Evolutionary conservation across 2,797 vertebrate genomes (phyloP).

Genomic region (Yasuhikotakia modesta): DNA sequence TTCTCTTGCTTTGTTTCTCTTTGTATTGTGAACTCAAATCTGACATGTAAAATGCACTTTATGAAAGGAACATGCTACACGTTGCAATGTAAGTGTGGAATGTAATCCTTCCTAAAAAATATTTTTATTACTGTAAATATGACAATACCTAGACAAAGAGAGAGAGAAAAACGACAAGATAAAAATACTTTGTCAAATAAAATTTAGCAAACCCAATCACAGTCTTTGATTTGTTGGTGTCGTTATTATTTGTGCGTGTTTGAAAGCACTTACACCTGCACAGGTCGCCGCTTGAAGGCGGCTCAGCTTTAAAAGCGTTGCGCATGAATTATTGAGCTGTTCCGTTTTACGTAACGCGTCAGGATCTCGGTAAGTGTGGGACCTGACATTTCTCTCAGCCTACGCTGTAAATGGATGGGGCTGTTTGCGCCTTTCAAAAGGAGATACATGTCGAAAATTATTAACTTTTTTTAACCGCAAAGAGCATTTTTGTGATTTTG

Average conservation of each 20-base stretch:
- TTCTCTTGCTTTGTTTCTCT: conserved; percentile 47
- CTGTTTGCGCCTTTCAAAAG: background rate
- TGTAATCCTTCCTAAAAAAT: conserved; percentile 85
- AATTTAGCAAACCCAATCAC: conserved; percentile 53
- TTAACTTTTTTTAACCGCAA: no score
- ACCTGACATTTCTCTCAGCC: conserved; percentile 23
- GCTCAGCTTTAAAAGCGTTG: conserved; percentile 49
- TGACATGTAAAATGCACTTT: conserved; percentile 81
- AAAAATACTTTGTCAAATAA: conserved; percentile 77
- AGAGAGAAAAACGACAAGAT: conserved; percentile 52
- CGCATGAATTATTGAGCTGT: conserved; percentile 71
- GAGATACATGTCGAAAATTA: no score
- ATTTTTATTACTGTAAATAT: conserved; percentile 91
- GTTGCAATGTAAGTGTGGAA: conserved; percentile 91
- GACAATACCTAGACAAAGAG: conserved; percentile 53
- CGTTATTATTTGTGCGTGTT: conserved; percentile 31
- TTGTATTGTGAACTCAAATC: conserved; percentile 66
- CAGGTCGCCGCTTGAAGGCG: conserved; percentile 31
- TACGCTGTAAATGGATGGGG: conserved; percentile 12
- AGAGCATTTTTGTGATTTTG: no score
- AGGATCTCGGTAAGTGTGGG: conserved; percentile 14
- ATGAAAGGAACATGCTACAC: conserved; percentile 80
- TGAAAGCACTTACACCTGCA: conserved; percentile 13
- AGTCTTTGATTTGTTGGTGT: conserved; percentile 22
- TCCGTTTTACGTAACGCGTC: conserved; percentile 63